Evolutionary conservation across 2,888 invertebrate genomes (phyloP).

Genomic region (Drosophila sordidula): DNA sequence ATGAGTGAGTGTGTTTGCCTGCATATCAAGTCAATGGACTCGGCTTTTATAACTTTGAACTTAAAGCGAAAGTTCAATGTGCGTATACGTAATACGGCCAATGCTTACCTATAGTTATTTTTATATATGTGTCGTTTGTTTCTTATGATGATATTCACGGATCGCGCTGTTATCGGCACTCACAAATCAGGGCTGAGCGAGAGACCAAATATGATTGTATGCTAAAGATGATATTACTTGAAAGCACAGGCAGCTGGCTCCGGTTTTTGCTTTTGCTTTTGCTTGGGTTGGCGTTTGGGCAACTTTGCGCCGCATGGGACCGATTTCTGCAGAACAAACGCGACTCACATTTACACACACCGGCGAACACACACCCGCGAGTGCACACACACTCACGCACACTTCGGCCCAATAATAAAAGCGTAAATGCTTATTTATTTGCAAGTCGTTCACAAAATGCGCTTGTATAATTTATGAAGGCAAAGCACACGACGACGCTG

Average conservation of each 20-base stretch:
- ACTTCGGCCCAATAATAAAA: conserved; percentile 73
- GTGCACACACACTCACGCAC: conserved; percentile 25
- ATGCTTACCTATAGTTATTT: conserved; percentile 58
- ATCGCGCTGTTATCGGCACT: conserved; percentile 53
- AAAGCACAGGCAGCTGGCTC: conserved; percentile 25
- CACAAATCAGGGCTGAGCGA: conserved; percentile 62
- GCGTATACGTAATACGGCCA: conserved; percentile 35
- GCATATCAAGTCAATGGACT: conserved; percentile 57
- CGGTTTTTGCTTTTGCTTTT: conserved; percentile 3
- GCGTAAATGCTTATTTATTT: conserved; percentile 81
- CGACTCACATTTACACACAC: conserved; percentile 22
- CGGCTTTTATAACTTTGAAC: conserved; percentile 25
- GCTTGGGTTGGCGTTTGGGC: conserved; percentile 35
- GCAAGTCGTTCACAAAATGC: conserved; percentile 79
- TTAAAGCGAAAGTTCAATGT: conserved; percentile 51
- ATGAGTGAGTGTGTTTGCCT: not conserved
- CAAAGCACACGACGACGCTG: conserved; percentile 71
- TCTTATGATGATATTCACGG: conserved; percentile 29
- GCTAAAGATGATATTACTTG: conserved; percentile 59
- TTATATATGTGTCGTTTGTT: conserved; percentile 16
- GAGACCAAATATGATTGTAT: conserved; percentile 52
- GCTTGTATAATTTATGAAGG: conserved; percentile 80
- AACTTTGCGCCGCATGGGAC: conserved; percentile 75
- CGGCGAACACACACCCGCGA: conserved; percentile 19
- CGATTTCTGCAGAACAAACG: conserved; percentile 70